phyloP scores from a whole-genome alignment of 2,888 invertebrate genomes.

The Timema cristinae region DNA sequence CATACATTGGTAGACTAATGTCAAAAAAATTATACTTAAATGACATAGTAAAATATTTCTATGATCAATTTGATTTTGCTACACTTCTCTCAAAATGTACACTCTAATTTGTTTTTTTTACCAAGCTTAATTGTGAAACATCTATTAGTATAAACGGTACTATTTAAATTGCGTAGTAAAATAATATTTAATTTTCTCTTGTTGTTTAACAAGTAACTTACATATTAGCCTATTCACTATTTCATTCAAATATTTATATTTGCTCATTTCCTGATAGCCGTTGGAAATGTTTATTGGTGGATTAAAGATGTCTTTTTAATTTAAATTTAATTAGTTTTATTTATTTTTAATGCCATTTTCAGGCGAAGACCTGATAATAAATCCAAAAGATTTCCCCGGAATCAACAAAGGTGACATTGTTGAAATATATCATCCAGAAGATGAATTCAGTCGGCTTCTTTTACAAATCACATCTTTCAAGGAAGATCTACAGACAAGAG shows the following conservation, averaged over 20 bases:
- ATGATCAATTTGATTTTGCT: too few relatives aligned
- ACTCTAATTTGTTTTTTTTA: too few relatives aligned
- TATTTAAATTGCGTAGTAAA: not conserved
- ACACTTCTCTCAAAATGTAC: too few relatives aligned
- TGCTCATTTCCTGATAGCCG: not conserved
- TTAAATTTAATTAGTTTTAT: slow-evolving; percentile 18
- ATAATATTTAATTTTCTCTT: slow-evolving; percentile 4
- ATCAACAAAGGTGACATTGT: slow-evolving; percentile 84
- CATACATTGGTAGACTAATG: too few relatives aligned
- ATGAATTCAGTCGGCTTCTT: slow-evolving; percentile 75
- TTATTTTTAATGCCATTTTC: slow-evolving; percentile 29
- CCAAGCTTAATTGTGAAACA: too few relatives aligned
- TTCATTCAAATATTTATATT: not conserved
- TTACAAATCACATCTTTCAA: slow-evolving; percentile 77
- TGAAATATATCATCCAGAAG: slow-evolving; percentile 89
- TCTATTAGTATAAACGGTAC: too few relatives aligned
- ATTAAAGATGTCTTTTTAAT: not conserved
- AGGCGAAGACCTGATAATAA: slow-evolving; percentile 85
- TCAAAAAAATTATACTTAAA: too few relatives aligned
- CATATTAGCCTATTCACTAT: slow-evolving; percentile 1
- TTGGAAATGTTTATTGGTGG: not conserved
- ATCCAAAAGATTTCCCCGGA: slow-evolving; percentile 83
- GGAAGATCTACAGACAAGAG: slow-evolving; percentile 69
- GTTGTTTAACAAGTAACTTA: not conserved
- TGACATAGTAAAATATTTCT: too few relatives aligned